These are phyloP conservation scores for Grallaria varia DNA, from an alignment of 2,113 vertebrate genomes.

Conservation along the genomic window DNA sequence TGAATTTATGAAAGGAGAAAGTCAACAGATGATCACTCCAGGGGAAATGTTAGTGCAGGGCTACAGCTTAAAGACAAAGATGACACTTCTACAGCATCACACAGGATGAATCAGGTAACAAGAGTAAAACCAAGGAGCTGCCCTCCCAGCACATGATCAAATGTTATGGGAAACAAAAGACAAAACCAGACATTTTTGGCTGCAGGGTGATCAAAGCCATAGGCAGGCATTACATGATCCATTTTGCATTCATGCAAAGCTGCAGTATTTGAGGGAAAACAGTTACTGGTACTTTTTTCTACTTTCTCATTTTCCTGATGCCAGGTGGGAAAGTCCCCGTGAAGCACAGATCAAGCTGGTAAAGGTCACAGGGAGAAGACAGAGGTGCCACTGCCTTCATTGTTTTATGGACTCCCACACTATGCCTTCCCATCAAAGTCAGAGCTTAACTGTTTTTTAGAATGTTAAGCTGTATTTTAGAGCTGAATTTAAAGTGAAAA, in stretches of 20 bases:
- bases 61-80: not conserved
- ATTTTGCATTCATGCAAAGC: not conserved
- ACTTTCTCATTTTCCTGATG: not conserved
- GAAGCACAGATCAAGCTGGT: not conserved
- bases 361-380: not conserved
- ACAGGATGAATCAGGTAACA: not conserved
- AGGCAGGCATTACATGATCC: not conserved
- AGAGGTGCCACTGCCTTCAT: not conserved
- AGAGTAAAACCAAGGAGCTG: not conserved
- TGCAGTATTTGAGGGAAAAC: not conserved
- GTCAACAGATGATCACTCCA: not conserved
- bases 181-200: not conserved
- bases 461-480: not conserved
- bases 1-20: not conserved
- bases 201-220: not conserved
- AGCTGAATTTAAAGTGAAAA: not conserved
- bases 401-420: no score
- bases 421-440: no score
- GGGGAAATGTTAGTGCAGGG: no score
- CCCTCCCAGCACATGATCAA: not conserved
- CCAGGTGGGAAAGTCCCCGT: not conserved
- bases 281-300: not conserved
- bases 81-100: not conserved
- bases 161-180: accelerated
- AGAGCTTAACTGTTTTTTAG: not conserved